These are phyloP conservation scores for Hemicordylus capensis DNA, from an alignment of 2,113 vertebrate species.

Conservation along the genomic window DNA sequence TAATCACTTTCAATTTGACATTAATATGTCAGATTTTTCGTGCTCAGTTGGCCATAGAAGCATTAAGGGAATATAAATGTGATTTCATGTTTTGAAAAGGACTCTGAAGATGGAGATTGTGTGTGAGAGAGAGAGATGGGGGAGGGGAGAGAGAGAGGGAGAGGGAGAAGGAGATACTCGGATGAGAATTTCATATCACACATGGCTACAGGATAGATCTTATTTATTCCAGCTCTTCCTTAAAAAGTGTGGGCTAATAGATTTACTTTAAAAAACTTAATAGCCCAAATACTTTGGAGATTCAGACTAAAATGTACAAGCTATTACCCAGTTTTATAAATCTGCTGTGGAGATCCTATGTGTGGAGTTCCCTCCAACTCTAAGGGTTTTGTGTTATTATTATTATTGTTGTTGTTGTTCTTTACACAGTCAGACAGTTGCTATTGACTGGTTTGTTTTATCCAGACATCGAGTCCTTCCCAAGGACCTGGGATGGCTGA, in stretches of 20 bases:
- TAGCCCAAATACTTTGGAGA: background rate
- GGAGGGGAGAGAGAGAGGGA: background rate
- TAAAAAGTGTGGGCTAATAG: background rate
- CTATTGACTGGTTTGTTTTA: too few species aligned
- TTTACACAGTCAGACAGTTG: too few species aligned
- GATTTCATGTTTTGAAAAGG: background rate
- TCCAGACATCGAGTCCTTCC: too few species aligned
- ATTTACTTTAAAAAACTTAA: background rate
- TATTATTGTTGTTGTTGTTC: too few species aligned
- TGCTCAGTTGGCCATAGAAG: background rate
- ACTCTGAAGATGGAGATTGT: background rate
- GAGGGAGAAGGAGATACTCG: background rate
- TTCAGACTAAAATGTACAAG: too few species aligned
- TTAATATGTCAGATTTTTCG: background rate
- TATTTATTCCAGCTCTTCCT: background rate
- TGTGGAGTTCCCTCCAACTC: too few species aligned
- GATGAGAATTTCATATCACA: background rate
- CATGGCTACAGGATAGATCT: background rate
- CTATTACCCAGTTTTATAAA: too few species aligned
- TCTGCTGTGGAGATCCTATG: too few species aligned
- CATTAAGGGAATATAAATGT: slow-evolving; percentile 11
- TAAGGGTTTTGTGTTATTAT: too few species aligned
- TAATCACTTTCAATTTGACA: slow-evolving; percentile 20
- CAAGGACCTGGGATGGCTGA: too few species aligned
- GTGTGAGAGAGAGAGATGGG: background rate